Percentiles rank a stretch among this genome's conserved stretches.
Conservation (phyloP, 2,797 vertebrate genomes). For the Luscinia megarhynchos region DNA sequence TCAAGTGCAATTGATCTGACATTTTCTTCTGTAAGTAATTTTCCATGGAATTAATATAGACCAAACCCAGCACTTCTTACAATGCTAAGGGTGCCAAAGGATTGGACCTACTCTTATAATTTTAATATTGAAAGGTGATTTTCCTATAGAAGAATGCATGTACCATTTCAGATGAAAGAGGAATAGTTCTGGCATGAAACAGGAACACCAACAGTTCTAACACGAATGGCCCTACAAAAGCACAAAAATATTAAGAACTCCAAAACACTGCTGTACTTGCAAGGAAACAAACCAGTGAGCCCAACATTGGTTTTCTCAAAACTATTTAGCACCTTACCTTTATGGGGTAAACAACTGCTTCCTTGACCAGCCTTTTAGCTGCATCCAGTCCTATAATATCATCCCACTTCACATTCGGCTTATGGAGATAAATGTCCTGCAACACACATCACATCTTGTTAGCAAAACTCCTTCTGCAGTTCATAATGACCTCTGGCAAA, state of each 20-base stretch:
- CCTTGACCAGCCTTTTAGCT: constrained; percentile 96
- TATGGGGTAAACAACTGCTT: constrained; percentile 95
- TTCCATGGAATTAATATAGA: background rate
- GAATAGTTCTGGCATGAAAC: background rate
- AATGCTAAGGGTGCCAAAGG: background rate
- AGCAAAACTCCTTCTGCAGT: constrained; percentile 37
- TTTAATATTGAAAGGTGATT: background rate
- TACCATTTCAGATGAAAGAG: background rate
- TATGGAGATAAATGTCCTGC: constrained; percentile 97
- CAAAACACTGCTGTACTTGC: background rate
- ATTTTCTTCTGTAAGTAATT: background rate
- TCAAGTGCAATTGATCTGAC: background rate
- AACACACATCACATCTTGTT: constrained; percentile 68
- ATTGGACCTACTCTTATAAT: background rate
- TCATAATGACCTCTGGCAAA: constrained; percentile 2
- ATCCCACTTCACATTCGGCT: constrained; percentile 91
- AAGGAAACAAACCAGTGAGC: background rate
- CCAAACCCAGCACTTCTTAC: background rate
- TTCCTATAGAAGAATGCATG: background rate
- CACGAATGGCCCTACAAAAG: background rate
- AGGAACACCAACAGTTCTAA: background rate
- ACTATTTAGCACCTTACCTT: constrained; percentile 74
- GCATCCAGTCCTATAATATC: constrained; percentile 94
- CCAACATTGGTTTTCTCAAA: background rate
- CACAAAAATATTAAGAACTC: background rate